Base-by-base conservation (phyloP, 2,888 invertebrate species). In the Chrysotoxum bicinctum region DNA sequence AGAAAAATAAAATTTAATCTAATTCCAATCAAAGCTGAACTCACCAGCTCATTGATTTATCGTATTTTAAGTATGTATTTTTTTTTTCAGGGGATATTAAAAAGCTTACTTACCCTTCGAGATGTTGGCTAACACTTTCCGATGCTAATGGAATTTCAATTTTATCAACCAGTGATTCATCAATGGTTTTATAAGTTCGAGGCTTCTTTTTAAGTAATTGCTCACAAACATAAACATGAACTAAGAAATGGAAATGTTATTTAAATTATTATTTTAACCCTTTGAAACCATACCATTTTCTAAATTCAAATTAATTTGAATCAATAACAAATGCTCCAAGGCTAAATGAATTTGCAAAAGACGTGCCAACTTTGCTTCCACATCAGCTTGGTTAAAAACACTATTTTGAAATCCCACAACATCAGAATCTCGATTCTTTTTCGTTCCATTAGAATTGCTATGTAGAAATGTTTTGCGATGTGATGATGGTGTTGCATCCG, bases 271-370 rank as follows among this genome's bases (percentile, higher is more conserved):
- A 45, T 21, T 30, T 30, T 5, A 45, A 50, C 21, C 3, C 6
- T n/a, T n/a, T n/a, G 1, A 4, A 37, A 56, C 7, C 69, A 7
- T 69, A 91, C 92, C 89, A 81, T 89, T 90, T 40, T 89, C 89
- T 40, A 92, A 85, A 88, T 91, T 91, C 26, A 92, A 87, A 87
- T 92, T 88, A 1, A 89, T 89, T 70, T 92, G 91, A 48, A 92
- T 90, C 89, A 91, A 88, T 16, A 92, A 45, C 10, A 92, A 80
- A 87, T 92, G 92, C 79, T 92, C 92, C 69, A 92, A 62, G 0
- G 90, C 89, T 60, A 91, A 89, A 77, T 92, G 92, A 10, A 91
- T 89, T 88, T 91, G 91, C 19, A 90, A 88, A 2, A 92, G 69
- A 72, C 90, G 90, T 0, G 91, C 89, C n/a, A 92, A 68, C 12